Percentiles rank a stretch among this genome's conserved stretches.
These are phyloP conservation scores for Leistus spinibarbis DNA, from an alignment of 2,888 invertebrate genomes.

Conservation along the genomic window DNA sequence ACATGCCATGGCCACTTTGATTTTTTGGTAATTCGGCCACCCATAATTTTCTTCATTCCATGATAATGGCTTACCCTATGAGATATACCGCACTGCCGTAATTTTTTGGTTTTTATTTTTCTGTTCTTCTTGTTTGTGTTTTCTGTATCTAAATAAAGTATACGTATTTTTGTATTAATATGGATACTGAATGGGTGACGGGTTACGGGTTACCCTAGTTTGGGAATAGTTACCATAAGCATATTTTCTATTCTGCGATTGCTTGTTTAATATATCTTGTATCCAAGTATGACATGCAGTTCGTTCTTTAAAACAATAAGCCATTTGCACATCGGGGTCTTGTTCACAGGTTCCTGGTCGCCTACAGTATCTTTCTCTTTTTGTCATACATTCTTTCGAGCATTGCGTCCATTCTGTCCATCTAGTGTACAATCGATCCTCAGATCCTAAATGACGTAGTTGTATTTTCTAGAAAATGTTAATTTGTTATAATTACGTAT, in stretches of 20 bases:
- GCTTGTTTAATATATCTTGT: slow-evolving; percentile 8
- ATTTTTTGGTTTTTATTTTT: slow-evolving; percentile 24
- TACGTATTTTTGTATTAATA: neutral
- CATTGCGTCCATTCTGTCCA: slow-evolving; percentile 89
- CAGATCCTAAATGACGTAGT: slow-evolving; percentile 16
- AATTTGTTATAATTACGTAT: no score
- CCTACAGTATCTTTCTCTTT: slow-evolving; percentile 78
- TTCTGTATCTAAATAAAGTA: neutral
- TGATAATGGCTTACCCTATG: slow-evolving; percentile 44
- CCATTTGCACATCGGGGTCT: slow-evolving; percentile 79
- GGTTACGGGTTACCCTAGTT: no score
- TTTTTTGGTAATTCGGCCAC: slow-evolving; percentile 77
- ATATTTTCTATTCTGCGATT: slow-evolving; percentile 14
- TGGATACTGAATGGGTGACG: neutral
- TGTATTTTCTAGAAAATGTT: slow-evolving; percentile 18
- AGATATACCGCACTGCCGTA: slow-evolving; percentile 49
- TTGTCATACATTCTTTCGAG: slow-evolving; percentile 77
- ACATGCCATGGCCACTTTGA: slow-evolving; percentile 97
- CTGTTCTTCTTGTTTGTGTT: slow-evolving; percentile 5
- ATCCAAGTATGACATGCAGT: slow-evolving; percentile 77
- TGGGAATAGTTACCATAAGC: slow-evolving; percentile 11
- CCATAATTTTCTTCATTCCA: slow-evolving; percentile 79
- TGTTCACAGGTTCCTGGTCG: slow-evolving; percentile 76
- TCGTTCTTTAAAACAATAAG: slow-evolving; percentile 83
- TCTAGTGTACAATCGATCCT: slow-evolving; percentile 65